A percentile compares a stretch with the other conserved stretches of the same genome.
phyloP scores from a whole-genome alignment of 2,888 invertebrate genomes.

The Drosophila neotestacea region DNA sequence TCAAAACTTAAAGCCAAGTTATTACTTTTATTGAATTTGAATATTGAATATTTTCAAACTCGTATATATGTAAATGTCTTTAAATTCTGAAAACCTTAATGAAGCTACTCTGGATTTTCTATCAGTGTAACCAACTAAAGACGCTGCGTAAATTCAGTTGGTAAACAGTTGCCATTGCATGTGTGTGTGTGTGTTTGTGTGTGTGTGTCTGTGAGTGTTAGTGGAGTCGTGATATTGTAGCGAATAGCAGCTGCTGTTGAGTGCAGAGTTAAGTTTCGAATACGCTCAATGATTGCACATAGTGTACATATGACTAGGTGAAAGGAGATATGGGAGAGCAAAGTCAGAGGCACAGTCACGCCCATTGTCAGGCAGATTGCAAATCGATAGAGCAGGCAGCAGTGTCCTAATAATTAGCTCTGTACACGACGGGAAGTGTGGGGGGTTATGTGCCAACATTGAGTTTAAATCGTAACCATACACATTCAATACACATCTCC shows the following conservation, averaged over 20 bases:
- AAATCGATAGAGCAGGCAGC: slow-evolving; percentile 42
- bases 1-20: too few relatives aligned
- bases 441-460: slow-evolving; percentile 18
- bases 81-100: neutral
- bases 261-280: slow-evolving; percentile 44
- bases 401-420: slow-evolving; percentile 48
- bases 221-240: slow-evolving; percentile 19
- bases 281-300: slow-evolving; percentile 37
- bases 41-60: too few relatives aligned
- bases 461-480: slow-evolving; percentile 36
- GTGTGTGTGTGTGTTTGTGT: slow-evolving; percentile 8
- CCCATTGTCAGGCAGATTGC: slow-evolving; percentile 33
- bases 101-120: neutral
- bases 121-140: slow-evolving; percentile 17
- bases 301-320: neutral
- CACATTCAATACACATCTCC: neutral
- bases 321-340: neutral
- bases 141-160: slow-evolving; percentile 2
- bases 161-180: slow-evolving; percentile 21
- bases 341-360: slow-evolving; percentile 21
- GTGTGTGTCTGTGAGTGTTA: slow-evolving; percentile 4
- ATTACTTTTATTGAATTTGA: too few relatives aligned
- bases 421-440: neutral
- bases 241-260: slow-evolving; percentile 37
- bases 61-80: too few relatives aligned